Conservation (phyloP, 2,888 invertebrate genomes). For the Ectropis crepuscularia region DNA sequence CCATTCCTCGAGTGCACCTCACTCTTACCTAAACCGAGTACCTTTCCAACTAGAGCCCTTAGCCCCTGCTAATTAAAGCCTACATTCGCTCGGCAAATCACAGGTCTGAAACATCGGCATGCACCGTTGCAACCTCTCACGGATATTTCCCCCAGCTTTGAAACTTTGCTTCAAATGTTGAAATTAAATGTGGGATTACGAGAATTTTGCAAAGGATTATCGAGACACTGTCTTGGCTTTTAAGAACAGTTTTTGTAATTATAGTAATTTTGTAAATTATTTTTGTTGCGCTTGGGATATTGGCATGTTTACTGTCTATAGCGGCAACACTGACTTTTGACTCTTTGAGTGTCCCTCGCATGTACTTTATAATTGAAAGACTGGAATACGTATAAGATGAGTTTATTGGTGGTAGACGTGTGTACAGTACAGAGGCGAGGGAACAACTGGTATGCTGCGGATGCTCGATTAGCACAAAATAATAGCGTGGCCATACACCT, state of each 20-base stretch:
- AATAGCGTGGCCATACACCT: too few species aligned
- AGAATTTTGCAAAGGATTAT: constrained; percentile 38
- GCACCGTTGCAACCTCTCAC: constrained; percentile 61
- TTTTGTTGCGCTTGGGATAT: too few species aligned
- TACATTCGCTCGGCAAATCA: constrained; percentile 77
- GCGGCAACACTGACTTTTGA: too few species aligned
- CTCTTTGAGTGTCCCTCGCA: not conserved
- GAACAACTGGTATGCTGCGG: too few species aligned
- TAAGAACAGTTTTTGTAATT: not conserved
- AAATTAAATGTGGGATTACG: constrained; percentile 71
- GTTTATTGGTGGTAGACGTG: too few species aligned
- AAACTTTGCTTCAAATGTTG: constrained; percentile 54
- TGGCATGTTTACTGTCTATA: too few species aligned
- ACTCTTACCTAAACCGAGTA: constrained; percentile 51
- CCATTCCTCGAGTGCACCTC: constrained; percentile 62
- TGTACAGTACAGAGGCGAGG: too few species aligned
- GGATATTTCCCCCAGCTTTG: constrained; percentile 67
- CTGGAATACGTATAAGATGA: too few species aligned
- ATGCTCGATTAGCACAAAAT: too few species aligned
- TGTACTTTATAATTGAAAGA: too few species aligned
- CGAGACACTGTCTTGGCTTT: constrained; percentile 14
- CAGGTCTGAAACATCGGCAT: constrained; percentile 61
- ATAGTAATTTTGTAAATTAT: not conserved
- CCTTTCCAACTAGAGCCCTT: constrained; percentile 69
- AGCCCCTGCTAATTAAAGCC: constrained; percentile 74